A percentile compares a stretch with the other conserved stretches of the same genome.
Evolutionary conservation across 2,113 vertebrate genomes (phyloP).

Genomic region (Harpagus bidentatus): DNA sequence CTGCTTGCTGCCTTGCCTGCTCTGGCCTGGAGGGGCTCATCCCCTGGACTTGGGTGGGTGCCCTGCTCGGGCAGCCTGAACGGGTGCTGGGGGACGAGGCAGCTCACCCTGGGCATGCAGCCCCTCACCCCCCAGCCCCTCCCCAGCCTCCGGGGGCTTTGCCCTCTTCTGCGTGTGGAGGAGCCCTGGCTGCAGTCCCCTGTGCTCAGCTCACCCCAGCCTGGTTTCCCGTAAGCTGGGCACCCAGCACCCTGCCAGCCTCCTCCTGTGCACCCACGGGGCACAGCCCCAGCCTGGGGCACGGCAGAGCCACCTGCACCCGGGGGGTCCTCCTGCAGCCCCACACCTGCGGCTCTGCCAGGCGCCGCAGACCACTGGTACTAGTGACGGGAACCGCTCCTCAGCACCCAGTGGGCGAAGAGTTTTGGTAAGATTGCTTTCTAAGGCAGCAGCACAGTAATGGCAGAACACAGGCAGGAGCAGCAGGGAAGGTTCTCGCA

Average conservation of each 20-base stretch:
- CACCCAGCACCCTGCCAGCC: not conserved
- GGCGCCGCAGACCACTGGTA: not conserved
- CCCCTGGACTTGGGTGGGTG: fast-evolving
- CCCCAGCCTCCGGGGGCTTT: not conserved
- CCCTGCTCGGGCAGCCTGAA: not conserved
- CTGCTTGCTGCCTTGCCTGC: not conserved
- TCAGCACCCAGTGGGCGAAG: no score
- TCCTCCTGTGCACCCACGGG: not conserved
- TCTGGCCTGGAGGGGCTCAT: not conserved
- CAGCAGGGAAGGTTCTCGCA: not conserved
- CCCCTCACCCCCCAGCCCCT: not conserved
- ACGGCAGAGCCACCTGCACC: not conserved
- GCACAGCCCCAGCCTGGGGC: not conserved
- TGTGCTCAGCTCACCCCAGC: not conserved
- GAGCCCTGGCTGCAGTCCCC: not conserved
- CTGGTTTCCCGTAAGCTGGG: not conserved
- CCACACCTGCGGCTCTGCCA: not conserved
- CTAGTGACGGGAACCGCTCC: not conserved
- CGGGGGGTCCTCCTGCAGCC: not conserved
- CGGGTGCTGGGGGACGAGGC: not conserved
- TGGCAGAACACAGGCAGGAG: not conserved
- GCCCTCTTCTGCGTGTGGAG: fast-evolving
- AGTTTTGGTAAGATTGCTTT: no score
- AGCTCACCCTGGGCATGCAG: no score
- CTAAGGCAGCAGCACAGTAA: not conserved